Evolutionary conservation across 2,797 vertebrate species (phyloP).

Genomic region (Setipinna tenuifilis): DNA sequence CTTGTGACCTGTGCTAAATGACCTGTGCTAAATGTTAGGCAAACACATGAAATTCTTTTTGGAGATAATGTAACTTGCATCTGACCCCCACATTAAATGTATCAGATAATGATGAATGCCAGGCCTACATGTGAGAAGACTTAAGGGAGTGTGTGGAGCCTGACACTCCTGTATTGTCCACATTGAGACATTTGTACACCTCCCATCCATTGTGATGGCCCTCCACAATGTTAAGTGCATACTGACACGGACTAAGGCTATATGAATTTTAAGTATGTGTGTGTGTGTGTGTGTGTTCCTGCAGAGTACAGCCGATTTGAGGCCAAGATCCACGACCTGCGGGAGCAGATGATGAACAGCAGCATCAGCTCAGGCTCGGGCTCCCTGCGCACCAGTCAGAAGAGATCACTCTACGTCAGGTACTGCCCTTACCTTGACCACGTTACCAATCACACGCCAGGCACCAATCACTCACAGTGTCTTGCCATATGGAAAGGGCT

Average conservation of each 20-base stretch:
- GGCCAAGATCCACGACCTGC: slow-evolving; percentile 96
- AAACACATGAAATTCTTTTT: too few relatives aligned
- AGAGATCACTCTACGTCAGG: slow-evolving; percentile 96
- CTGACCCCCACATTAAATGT: background rate
- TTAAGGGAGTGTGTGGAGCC: too few relatives aligned
- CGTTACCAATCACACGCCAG: too few relatives aligned
- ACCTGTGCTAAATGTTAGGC: too few relatives aligned
- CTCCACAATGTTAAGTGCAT: background rate
- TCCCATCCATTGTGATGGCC: background rate
- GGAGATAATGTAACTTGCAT: background rate
- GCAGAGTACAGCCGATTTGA: slow-evolving; percentile 96
- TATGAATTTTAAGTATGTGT: slow-evolving; percentile 30
- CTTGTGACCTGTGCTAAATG: too few relatives aligned
- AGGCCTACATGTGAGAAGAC: too few relatives aligned
- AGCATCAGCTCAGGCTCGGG: slow-evolving; percentile 97
- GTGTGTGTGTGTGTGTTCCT: slow-evolving; percentile 29
- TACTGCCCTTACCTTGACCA: slow-evolving; percentile 55
- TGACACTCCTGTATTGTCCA: too few relatives aligned
- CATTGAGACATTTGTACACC: background rate
- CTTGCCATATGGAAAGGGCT: background rate
- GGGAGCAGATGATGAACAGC: slow-evolving; percentile 99
- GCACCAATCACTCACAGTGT: too few relatives aligned
- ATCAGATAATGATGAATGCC: background rate
- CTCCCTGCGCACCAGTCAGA: slow-evolving; percentile 93
- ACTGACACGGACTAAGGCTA: background rate